Percentiles rank a stretch among this genome's conserved stretches.
Conservation (phyloP, 2,113 vertebrate species). For the Vimba vimba region DNA sequence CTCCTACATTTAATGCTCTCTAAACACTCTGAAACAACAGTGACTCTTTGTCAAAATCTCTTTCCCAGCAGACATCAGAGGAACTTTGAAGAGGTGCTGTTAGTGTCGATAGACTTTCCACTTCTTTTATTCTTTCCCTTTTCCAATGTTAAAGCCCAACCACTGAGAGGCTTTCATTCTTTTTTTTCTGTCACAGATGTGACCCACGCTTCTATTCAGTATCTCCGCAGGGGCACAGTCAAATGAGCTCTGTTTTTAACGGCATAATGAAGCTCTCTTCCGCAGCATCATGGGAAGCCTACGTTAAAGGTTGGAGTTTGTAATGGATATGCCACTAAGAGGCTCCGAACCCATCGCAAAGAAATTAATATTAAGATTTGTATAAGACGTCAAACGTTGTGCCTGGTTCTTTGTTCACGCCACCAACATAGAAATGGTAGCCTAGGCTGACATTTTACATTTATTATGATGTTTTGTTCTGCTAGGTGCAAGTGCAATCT, state of each 20-base stretch:
- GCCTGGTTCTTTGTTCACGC: not conserved
- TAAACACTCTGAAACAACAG: constrained; percentile 54
- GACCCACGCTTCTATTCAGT: constrained; percentile 63
- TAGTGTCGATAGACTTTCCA: constrained; percentile 54
- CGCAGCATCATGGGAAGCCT: constrained; percentile 37
- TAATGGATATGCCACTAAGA: constrained; percentile 27
- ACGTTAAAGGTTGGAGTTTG: constrained; percentile 36
- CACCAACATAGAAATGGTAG: constrained; percentile 5
- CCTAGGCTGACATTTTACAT: not conserved
- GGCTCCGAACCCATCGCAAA: not conserved
- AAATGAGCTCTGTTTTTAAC: constrained; percentile 67
- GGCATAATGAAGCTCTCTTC: constrained; percentile 64
- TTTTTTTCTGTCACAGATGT: constrained; percentile 64
- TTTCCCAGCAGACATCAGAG: constrained; percentile 54
- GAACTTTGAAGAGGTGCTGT: constrained; percentile 64
- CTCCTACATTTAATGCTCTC: constrained; percentile 4
- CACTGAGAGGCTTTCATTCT: constrained; percentile 66
- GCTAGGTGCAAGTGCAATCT: constrained; percentile 98
- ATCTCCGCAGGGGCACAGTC: constrained; percentile 63
- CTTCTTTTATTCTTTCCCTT: constrained; percentile 30
- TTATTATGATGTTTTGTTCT: constrained; percentile 27
- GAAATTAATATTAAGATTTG: constrained; percentile 11
- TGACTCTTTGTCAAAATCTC: constrained; percentile 60
- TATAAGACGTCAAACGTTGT: constrained; percentile 9
- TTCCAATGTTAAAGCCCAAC: constrained; percentile 35